Evolutionary conservation across 92 coral and sea anemone genomes (phyloP).

Genomic region (Meandrina meandrites): DNA sequence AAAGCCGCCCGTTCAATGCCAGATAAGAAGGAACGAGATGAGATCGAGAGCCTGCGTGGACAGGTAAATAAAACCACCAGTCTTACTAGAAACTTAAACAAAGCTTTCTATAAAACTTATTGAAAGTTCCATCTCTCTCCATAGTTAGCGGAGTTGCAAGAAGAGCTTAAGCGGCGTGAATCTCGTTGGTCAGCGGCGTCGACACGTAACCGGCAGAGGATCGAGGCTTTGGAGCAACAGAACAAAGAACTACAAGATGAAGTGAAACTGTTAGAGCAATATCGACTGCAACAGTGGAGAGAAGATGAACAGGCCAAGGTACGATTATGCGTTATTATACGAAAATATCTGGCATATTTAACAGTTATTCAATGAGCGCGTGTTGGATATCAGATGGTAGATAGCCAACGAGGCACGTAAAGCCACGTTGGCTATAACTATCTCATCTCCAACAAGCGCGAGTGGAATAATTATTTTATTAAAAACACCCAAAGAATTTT

Average conservation of each 20-base stretch:
- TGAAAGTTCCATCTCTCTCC: not conserved
- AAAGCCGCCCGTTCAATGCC: conserved; percentile 95
- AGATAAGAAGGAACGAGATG: conserved; percentile 98
- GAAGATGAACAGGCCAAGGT: conserved; percentile 71
- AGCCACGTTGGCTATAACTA: too few relatives aligned
- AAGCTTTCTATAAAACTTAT: too few relatives aligned
- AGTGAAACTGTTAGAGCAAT: conserved; percentile 82
- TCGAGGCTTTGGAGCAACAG: conserved; percentile 82
- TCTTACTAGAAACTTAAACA: not conserved
- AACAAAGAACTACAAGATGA: conserved; percentile 95
- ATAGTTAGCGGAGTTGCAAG: conserved; percentile 82
- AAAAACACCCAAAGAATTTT: too few relatives aligned
- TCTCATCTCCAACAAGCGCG: too few relatives aligned
- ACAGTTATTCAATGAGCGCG: too few relatives aligned
- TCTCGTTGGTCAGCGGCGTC: conserved; percentile 99
- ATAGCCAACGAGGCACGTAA: too few relatives aligned
- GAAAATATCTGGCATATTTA: not conserved
- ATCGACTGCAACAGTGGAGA: conserved; percentile 87
- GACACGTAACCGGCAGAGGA: conserved; percentile 85
- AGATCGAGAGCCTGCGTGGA: conserved; percentile 76
- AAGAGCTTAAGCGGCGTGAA: conserved; percentile 94
- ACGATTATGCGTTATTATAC: not conserved
- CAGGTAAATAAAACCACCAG: conserved; percentile 65
- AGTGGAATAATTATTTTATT: too few relatives aligned
- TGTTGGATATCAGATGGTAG: too few relatives aligned